A percentile compares a stretch with the other conserved stretches of the same genome.
These are phyloP conservation scores for Ophion costatus DNA, from an alignment of 2,888 invertebrate genomes.

Conservation along the genomic window DNA sequence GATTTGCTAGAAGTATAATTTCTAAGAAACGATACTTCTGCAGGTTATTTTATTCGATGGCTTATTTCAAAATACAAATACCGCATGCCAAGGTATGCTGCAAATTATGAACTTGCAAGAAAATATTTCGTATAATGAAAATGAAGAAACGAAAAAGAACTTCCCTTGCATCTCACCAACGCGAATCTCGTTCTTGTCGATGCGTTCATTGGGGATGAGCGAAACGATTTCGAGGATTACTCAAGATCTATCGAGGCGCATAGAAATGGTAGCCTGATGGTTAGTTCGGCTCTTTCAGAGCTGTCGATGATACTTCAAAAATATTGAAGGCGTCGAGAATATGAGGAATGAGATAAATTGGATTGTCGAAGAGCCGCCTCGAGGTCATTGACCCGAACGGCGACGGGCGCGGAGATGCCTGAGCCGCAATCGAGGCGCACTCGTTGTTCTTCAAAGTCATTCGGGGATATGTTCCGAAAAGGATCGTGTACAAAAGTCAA, in stretches of 20 bases:
- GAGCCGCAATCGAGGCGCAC: slow-evolving; percentile 34
- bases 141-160: no score
- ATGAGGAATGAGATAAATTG: slow-evolving; percentile 29
- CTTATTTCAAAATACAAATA: no score
- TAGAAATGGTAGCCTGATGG: slow-evolving; percentile 8
- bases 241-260: slow-evolving; percentile 8
- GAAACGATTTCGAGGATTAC: slow-evolving; percentile 17
- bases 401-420: slow-evolving; percentile 45
- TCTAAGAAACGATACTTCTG: no score
- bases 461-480: slow-evolving; percentile 32
- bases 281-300: background rate
- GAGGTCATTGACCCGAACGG: slow-evolving; percentile 44
- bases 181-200: no score
- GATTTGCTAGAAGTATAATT: no score
- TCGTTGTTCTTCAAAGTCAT: slow-evolving; percentile 45
- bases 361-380: slow-evolving; percentile 10
- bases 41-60: no score
- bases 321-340: slow-evolving; percentile 13
- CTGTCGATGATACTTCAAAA: slow-evolving; percentile 34
- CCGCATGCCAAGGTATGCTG: no score
- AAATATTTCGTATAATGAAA: no score
- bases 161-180: no score
- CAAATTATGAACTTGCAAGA: no score
- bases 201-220: no score
- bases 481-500: slow-evolving; percentile 41